Evolutionary conservation across 2,797 vertebrate species (phyloP).

Genomic region (Ctenopoma kingsleyae): DNA sequence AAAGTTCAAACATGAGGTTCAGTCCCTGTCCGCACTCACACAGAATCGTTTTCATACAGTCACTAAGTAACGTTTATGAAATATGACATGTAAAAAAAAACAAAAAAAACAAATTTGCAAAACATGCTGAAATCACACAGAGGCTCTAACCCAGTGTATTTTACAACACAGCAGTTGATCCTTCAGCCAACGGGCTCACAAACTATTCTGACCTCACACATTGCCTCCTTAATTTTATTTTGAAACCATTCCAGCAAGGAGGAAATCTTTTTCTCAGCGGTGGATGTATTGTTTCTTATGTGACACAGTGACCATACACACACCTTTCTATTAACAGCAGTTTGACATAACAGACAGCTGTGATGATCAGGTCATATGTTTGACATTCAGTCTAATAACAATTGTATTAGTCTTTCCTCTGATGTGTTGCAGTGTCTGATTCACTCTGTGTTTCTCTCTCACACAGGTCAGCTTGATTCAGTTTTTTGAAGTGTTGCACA

Average conservation of each 20-base stretch:
- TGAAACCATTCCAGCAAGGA: not conserved
- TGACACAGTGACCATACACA: not conserved
- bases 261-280: slow-evolving; percentile 4
- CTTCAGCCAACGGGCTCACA: not conserved
- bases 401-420: slow-evolving; percentile 12
- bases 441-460: slow-evolving; percentile 16
- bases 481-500: slow-evolving; percentile 1
- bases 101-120: not conserved
- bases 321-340: no score
- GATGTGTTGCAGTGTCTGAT: slow-evolving; percentile 20
- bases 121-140: not conserved
- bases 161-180: not conserved
- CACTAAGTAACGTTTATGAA: not conserved
- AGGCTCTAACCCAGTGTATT: not conserved
- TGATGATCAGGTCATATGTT: not conserved
- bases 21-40: no score
- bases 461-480: not conserved
- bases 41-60: not conserved
- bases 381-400: not conserved
- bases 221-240: not conserved
- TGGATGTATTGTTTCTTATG: not conserved
- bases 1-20: no score
- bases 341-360: not conserved
- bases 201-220: not conserved
- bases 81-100: not conserved